Evolutionary conservation across 2,113 vertebrate species (phyloP), one percentile per base, ranked within the genome.

Genomic region (Tupaia tana): DNA sequence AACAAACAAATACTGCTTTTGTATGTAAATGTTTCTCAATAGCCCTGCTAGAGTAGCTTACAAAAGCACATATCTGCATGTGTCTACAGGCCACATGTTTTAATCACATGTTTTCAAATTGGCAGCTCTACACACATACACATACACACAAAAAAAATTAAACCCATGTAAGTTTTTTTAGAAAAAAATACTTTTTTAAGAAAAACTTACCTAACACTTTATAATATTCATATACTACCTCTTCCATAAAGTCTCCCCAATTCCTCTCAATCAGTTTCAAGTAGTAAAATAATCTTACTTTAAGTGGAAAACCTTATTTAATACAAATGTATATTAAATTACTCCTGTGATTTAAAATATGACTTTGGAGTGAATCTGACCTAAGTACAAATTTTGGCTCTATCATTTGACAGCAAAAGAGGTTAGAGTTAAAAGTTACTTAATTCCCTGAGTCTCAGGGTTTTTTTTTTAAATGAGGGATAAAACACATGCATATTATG

Each of bases 331-430:
- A 59, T 75, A 58, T 69, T 87, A 56, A 88, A 54, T 75, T 86
- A 74, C 1, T 89, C 24, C 16, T 77, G 10, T 82, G 19, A n/a
- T 88, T 95, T 63, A 95, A 93, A 95, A 69, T 75, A 83, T 61
- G 25, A 70, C 82, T 92, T 91, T 56, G 69, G 31, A 89, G 58
- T 75, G 11, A 95, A 94, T 18, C 9, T 24, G 29, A 8, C 0
- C 66, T 85, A 90, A 93, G 8, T 74, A 82, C 22, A 64, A 89
- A 89, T 79, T 91, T 92, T 69, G 61, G 9, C n/a, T 69, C n/a
- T 25, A 86, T 9, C 16, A 43, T 78, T 94, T 91, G 15, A 22
- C 69, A 61, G 19, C 52, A 74, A 95, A n/a, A 54, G 70, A 86
- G 12, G 2, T 8, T 27, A 6, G 15, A 10, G 43, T 43, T 43